Evolutionary conservation across 1,140 invertebrate genomes (phyloP), one percentile per base, ranked within the genome.

Genomic region (Uloborus diversus): DNA sequence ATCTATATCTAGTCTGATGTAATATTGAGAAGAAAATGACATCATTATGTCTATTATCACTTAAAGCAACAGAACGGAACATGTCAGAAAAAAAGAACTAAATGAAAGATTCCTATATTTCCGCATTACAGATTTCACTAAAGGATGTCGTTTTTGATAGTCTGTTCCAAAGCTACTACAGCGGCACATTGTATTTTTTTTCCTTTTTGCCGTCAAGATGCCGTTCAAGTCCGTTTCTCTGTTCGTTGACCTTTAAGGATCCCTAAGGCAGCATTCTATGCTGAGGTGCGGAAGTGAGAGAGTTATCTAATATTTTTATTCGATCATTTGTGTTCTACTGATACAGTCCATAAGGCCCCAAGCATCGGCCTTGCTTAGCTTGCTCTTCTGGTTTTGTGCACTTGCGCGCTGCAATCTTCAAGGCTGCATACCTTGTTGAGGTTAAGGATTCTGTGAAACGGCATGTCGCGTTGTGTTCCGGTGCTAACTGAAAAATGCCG

Each of bases 301-400:
- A 35, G 23, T 35, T 53, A 53, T 20, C 30, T 56, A 53, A 69
- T 69, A 69, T 69, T 69, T 69, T 69, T n/a, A 56, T 59, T 57
- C 35, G 25, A 61, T 59, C 35, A 61, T 56, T 56, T 73, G 27
- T 73, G 69, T 25, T 73, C 69, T 57, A 73, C 33, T 73, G 69
- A 73, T 73, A 73, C 69, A 73, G 69, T 73, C 33, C 69, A 73
- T 61, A 57, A 23, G 27, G 69, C 69, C 69, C 35, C 17, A 32
- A 73, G 69, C 69, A 61, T 47, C 69, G 69, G 37, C 69, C 69
- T 73, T 73, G 56, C 35, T n/a, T 47, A 49, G 14, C 69, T 28
- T 37, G 69, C 69, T 73, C 53, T 61, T 73, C 69, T n/a, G 56
- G 69, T 73, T 73, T 59, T 23, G 47, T 30, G n/a, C 32, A n/a